Base-by-base conservation (phyloP, 2,113 vertebrate species). In the Protobothrops mucrosquamatus region DNA sequence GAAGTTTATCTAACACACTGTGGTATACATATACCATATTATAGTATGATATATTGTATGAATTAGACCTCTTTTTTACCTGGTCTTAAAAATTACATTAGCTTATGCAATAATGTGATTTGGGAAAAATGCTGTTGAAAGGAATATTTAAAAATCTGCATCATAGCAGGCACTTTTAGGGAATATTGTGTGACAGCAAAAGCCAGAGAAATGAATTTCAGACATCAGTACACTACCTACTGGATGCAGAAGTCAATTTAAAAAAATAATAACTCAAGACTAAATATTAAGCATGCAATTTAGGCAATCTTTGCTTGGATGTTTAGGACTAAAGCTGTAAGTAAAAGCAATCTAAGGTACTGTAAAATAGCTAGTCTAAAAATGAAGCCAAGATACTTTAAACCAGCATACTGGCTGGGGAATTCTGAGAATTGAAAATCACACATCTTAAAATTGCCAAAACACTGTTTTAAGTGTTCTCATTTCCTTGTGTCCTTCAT, bases 81-180 rank as follows among this genome's bases (percentile, higher is more conserved):
- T n/a, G 61, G 24, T 23, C 20, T 43, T 81, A 22, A 92, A 88
- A 87, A 94, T 92, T 52, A 7, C 7, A 87, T 22, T 29, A 93
- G 74, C 51, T 87, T 61, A 94, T 95, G 89, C 26, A 39, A 81
- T 20, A 89, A 51, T 56, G 24, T 22, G 51, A 54, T 52, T 92
- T 94, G 92, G 7, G 59, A 74, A 91, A 94, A 88, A 43, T 5
- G 4, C 22, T 74, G 29, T 88, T 88, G 11, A 59, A 87, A 24
- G 54, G 23, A 26, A 74, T 43, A 12, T 11, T 0, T 12, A 64
- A 88, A 64, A 54, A 59, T 48, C n/a, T 92, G 55, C 20, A 22
- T 26, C 51, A 43, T 15, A 56, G 69, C 39, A 91, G 54, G n/a
- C 26, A 22, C 1, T 8, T 85, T 91, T 85, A 29, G 24, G 56